Conservation (phyloP, 1,140 invertebrate species). For the Chionoecetes opilio region DNA sequence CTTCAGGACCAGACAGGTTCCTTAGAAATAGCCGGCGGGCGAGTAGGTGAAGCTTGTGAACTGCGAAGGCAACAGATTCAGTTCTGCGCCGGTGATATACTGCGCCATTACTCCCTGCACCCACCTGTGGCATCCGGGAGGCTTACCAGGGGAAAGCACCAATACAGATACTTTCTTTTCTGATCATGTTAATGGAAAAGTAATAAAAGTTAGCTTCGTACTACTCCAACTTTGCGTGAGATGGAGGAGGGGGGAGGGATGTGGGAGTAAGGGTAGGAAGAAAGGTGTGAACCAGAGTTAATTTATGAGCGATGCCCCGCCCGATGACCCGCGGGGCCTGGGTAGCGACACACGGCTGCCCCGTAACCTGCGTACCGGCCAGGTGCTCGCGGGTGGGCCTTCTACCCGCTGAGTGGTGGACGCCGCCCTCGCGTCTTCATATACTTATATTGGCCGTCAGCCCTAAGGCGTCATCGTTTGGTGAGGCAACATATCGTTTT, state of each 20-base stretch:
- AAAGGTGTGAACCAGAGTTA: conserved; percentile 25
- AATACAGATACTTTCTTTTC: too few species aligned
- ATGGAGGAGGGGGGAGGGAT: background rate
- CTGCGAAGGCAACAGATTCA: background rate
- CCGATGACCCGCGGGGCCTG: background rate
- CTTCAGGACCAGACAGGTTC: conserved; percentile 13
- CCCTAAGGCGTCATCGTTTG: too few species aligned
- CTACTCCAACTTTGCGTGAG: background rate
- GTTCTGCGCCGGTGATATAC: background rate
- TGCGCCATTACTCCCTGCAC: too few species aligned
- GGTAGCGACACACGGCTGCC: conserved; percentile 22
- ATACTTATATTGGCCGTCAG: too few species aligned
- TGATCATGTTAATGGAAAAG: too few species aligned
- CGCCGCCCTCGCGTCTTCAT: background rate
- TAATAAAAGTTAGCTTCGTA: background rate
- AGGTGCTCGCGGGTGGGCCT: background rate
- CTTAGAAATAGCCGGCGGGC: background rate
- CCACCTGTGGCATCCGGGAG: too few species aligned
- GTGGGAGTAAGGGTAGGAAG: background rate
- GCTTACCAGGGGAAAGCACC: too few species aligned
- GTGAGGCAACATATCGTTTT: too few species aligned
- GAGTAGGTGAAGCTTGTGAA: conserved; percentile 3
- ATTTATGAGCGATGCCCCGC: conserved; percentile 25
- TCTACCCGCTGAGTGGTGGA: background rate
- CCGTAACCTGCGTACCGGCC: background rate